These are phyloP conservation scores for Calvadosia cruxmelitensis DNA, from an alignment of 30 jellyfish, hydroid and myxozoan genomes.

Conservation along the genomic window DNA sequence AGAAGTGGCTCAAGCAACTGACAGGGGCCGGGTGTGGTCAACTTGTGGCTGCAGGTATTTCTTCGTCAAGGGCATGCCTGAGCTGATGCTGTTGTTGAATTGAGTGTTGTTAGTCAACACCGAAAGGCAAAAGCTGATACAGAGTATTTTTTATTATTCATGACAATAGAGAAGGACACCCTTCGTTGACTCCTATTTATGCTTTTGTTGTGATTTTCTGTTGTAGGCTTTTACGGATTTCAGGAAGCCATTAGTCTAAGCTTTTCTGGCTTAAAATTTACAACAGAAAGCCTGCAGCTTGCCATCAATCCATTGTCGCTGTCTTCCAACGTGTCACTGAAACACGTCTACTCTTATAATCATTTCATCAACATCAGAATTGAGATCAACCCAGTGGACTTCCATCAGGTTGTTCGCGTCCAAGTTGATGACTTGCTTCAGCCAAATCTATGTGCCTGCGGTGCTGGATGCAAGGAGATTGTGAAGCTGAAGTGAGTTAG, in stretches of 20 bases:
- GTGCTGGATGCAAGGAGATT: constrained; percentile 74
- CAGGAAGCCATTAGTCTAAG: constrained; percentile 68
- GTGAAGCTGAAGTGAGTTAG: constrained; percentile 42
- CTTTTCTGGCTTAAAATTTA: constrained; percentile 77
- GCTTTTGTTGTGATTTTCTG: too few relatives aligned
- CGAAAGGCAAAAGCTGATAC: too few relatives aligned
- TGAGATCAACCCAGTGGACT: constrained; percentile 34
- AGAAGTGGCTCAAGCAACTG: constrained; percentile 36
- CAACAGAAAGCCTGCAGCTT: constrained; percentile 54
- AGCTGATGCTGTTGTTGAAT: too few relatives aligned
- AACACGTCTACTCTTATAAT: constrained; percentile 35
- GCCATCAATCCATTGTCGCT: constrained; percentile 76
- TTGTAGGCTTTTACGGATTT: constrained; percentile 30
- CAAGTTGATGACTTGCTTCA: constrained; percentile 14
- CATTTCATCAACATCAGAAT: constrained; percentile 10
- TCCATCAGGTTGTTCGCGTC: constrained; percentile 25
- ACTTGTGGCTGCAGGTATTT: constrained; percentile 26
- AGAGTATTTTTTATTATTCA: too few relatives aligned
- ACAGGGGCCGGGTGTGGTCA: constrained; percentile 29
- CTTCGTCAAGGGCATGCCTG: not conserved
- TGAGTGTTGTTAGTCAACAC: too few relatives aligned
- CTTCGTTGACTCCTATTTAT: too few relatives aligned
- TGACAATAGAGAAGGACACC: too few relatives aligned
- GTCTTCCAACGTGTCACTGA: constrained; percentile 69
- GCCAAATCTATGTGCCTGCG: constrained; percentile 66